Conservation (phyloP, 2,888 invertebrate genomes). For the Pomacea canaliculata region DNA sequence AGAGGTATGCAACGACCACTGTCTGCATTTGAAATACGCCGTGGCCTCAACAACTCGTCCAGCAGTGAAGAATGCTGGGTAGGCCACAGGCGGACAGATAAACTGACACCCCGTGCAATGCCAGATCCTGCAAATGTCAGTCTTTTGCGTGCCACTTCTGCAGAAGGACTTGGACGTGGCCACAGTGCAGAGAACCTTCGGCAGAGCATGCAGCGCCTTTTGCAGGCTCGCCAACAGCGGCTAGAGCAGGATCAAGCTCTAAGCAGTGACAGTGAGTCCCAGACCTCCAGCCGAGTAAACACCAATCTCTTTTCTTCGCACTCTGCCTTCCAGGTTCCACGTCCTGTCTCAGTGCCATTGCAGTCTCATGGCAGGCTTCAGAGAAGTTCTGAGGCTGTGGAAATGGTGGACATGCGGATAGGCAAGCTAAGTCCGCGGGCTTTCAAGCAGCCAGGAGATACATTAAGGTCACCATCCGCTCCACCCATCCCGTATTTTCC, state of each 20-base stretch:
- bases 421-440: constrained; percentile 61
- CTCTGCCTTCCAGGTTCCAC: constrained; percentile 34
- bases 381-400: constrained; percentile 11
- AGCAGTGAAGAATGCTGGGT: constrained; percentile 49
- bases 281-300: constrained; percentile 22
- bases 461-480: constrained; percentile 57
- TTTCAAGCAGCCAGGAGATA: constrained; percentile 36
- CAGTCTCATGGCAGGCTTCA: constrained; percentile 25
- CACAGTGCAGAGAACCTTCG: constrained; percentile 64
- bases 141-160: constrained; percentile 29
- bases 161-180: constrained; percentile 57
- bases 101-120: constrained; percentile 79
- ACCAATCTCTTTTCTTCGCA: constrained; percentile 6
- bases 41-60: constrained; percentile 43
- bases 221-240: constrained; percentile 51
- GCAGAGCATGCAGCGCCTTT: constrained; percentile 64
- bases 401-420: constrained; percentile 44
- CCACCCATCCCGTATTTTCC: constrained; percentile 53
- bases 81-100: constrained; percentile 43
- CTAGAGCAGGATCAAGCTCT: constrained; percentile 37
- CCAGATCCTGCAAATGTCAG: constrained; percentile 72
- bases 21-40: constrained; percentile 33
- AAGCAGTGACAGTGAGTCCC: constrained; percentile 58
- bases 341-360: constrained; percentile 54
- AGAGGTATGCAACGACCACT: constrained; percentile 29